Base-by-base conservation (phyloP, 1,140 invertebrate species). In the Grapholita molesta region DNA sequence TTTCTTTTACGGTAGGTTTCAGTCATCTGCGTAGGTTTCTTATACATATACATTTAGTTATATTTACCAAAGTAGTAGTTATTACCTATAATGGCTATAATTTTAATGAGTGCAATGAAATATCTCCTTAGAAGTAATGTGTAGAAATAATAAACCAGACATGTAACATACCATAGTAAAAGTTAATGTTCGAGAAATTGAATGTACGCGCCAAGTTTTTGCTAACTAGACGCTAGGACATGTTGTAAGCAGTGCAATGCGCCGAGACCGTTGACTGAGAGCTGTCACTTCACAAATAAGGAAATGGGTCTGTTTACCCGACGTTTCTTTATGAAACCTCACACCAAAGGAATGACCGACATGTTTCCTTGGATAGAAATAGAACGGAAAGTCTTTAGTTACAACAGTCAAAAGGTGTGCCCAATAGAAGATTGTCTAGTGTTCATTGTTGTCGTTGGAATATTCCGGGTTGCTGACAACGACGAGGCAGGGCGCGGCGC, bases 211-310 rank as follows among this genome's bases (percentile, higher is more conserved):
- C 42, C 42, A 48, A 48, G 42, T 48, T 48, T 48, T 48, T 48
- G 21, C 18, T 48, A 38, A 38, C 12, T 38, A 48, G 21, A 48
- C 42, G n/a, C 25, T 57, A 57, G 21, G n/a, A 25, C 11, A 55
- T 25, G 23, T 55, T 25, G 21, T 24, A 61, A 61, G 12, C 7
- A 6, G 12, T 48, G 42, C 42, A 48, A 48, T 48, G 42, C 18
- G 42, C 28, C 24, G 28, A 28, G 55, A 61, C 4, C 55, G 55
- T 30, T 61, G 25, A 61, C 55, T 71, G 69, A 70, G 64, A 69
- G 52, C 25, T 64, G 70, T 66, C 70, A 70, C 57, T 71, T 73
- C 70, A 57, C 73, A 70, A 77, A 75, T 71, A 76, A 68, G 74
- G 70, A 70, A 73, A 48, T 55, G 71, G 68, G 68, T 57, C 64